phyloP scores from a whole-genome alignment of 2,888 invertebrate genomes.

The Hoplodrina blanda region DNA sequence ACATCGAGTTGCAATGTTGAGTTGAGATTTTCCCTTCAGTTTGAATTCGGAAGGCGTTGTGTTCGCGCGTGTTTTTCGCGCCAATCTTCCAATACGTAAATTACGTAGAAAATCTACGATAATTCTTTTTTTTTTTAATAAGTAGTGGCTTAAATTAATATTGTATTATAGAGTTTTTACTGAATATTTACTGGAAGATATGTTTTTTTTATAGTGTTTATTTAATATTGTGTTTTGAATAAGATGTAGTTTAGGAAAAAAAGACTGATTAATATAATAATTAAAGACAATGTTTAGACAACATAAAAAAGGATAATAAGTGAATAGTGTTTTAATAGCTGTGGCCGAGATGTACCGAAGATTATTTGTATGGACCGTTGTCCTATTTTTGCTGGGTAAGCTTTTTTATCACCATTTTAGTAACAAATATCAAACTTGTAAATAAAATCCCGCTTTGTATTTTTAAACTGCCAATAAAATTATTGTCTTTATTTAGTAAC shows the following conservation, averaged over 20 bases:
- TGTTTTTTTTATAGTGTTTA: conserved; percentile 11
- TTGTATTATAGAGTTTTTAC: conserved; percentile 14
- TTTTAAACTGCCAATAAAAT: not conserved
- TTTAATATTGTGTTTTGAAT: conserved; percentile 5
- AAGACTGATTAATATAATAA: conserved; percentile 16
- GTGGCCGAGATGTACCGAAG: conserved; percentile 68
- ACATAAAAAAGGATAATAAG: conserved; percentile 32
- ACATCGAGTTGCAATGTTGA: not conserved
- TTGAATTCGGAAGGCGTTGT: conserved; percentile 35
- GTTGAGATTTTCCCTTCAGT: conserved; percentile 57
- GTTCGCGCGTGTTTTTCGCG: conserved; percentile 41
- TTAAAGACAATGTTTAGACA: conserved; percentile 33
- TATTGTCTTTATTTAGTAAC: not conserved
- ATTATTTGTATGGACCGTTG: conserved; percentile 64
- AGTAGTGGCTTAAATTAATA: conserved; percentile 15
- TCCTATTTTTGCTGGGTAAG: conserved; percentile 72
- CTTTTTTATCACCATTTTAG: not conserved
- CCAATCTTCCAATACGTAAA: conserved; percentile 21
- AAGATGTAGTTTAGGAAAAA: conserved; percentile 38
- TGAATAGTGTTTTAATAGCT: conserved; percentile 42
- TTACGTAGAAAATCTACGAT: conserved; percentile 43
- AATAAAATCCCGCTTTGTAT: not conserved
- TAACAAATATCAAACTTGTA: not conserved
- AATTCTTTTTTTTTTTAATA: conserved; percentile 19
- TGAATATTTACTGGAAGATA: conserved; percentile 16